Conservation (phyloP, 2,888 invertebrate genomes). For the Harpagoxenus sublaevis region DNA sequence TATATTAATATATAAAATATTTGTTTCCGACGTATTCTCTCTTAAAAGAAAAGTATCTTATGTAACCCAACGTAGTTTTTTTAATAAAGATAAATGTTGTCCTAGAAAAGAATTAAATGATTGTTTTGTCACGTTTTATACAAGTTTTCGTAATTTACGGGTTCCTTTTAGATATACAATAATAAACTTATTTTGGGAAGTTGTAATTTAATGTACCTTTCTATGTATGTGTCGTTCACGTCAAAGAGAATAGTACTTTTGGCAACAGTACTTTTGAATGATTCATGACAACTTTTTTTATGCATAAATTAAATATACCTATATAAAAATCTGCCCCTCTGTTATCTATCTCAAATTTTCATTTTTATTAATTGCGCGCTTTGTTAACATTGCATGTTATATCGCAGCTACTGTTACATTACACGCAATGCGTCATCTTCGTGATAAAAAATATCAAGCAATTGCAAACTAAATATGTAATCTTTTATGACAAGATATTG, state of each 20-base stretch:
- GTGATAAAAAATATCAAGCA: slow-evolving; percentile 12
- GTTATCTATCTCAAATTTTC: slow-evolving; percentile 26
- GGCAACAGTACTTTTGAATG: neutral
- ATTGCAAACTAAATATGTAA: slow-evolving; percentile 6
- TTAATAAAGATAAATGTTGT: neutral
- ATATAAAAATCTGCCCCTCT: neutral
- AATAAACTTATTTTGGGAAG: neutral
- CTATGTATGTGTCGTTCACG: neutral
- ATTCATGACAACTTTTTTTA: slow-evolving; percentile 25
- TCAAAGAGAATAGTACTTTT: neutral
- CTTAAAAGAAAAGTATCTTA: neutral
- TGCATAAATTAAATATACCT: slow-evolving; percentile 20
- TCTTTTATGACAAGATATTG: slow-evolving; percentile 18
- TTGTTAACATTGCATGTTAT: slow-evolving; percentile 31
- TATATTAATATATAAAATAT: neutral
- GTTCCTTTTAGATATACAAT: neutral
- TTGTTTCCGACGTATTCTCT: neutral
- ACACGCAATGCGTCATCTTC: neutral
- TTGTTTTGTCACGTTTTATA: neutral
- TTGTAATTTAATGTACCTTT: neutral
- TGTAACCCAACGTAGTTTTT: neutral
- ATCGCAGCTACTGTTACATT: slow-evolving; percentile 22
- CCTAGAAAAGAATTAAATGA: neutral
- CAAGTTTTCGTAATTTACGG: neutral
- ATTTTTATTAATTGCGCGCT: slow-evolving; percentile 33